Percentiles rank a stretch among this genome's conserved stretches.
phyloP scores from a whole-genome alignment of 2,888 invertebrate genomes.

The Archips crataeganus region DNA sequence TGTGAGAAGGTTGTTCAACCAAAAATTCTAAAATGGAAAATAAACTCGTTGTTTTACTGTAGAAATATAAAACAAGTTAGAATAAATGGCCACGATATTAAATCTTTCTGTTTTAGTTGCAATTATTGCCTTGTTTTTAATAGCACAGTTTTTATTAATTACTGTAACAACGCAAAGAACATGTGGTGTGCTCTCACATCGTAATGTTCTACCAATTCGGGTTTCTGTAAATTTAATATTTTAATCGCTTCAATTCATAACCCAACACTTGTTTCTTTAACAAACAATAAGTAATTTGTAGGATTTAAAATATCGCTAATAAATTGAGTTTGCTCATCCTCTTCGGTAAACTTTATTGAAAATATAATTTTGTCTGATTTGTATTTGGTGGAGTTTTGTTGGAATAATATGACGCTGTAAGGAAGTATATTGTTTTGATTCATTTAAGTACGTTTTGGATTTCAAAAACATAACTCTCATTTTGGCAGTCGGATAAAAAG shows the following conservation, averaged over 20 bases:
- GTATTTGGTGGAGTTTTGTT: too few relatives aligned
- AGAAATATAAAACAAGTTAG: too few relatives aligned
- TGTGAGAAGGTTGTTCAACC: background rate
- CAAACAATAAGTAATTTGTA: background rate
- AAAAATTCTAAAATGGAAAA: background rate
- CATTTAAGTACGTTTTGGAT: too few relatives aligned
- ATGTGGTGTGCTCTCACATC: background rate
- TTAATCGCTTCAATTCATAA: background rate
- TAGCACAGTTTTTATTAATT: background rate
- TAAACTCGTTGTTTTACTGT: background rate
- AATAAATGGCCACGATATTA: too few relatives aligned
- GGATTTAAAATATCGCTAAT: background rate
- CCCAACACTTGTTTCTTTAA: background rate
- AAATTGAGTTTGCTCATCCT: background rate
- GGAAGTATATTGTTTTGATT: too few relatives aligned
- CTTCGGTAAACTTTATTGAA: too few relatives aligned
- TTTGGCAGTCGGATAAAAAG: too few relatives aligned
- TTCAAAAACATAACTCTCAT: too few relatives aligned
- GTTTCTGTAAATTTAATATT: background rate
- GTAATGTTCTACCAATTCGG: background rate
- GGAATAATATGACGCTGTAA: too few relatives aligned
- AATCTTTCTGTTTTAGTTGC: too few relatives aligned
- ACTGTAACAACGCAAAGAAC: background rate
- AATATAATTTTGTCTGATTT: too few relatives aligned
- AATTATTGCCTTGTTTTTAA: background rate